A percentile compares a stretch with the other conserved stretches of the same genome.
Conservation (phyloP, 2,113 vertebrate species). For the Xiphias gladius region DNA sequence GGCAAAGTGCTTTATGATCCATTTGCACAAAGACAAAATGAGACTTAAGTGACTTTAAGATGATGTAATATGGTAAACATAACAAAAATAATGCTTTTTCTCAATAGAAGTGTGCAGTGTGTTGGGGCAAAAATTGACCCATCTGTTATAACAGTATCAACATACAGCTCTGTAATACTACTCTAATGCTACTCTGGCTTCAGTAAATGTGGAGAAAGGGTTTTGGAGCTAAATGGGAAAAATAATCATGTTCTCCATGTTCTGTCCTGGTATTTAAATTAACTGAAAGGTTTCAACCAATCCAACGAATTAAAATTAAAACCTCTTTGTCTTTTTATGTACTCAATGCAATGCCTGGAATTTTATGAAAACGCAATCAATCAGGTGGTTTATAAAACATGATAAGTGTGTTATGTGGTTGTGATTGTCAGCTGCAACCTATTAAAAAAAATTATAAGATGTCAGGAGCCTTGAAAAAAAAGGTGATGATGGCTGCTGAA, state of each 20-base stretch:
- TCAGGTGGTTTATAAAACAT: neutral
- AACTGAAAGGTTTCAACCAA: neutral
- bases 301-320: neutral
- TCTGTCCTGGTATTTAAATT: constrained; percentile 26
- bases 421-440: neutral
- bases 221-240: constrained; percentile 11
- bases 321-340: neutral
- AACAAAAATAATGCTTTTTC: constrained; percentile 4
- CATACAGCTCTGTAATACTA: neutral
- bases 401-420: neutral
- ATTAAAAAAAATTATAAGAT: neutral
- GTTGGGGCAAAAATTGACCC: neutral
- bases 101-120: neutral
- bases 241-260: constrained; percentile 15
- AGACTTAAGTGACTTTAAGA: constrained; percentile 48
- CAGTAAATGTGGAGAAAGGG: neutral
- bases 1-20: constrained; percentile 60
- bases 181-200: constrained; percentile 21
- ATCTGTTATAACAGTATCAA: constrained; percentile 17
- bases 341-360: neutral
- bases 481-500: too few species aligned
- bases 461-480: neutral
- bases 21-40: constrained; percentile 53
- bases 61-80: constrained; percentile 30
- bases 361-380: neutral